Percentiles rank a stretch among this genome's conserved stretches.
Conservation (phyloP, 2,888 invertebrate species). For the Prosopocoilus inquinatus region DNA sequence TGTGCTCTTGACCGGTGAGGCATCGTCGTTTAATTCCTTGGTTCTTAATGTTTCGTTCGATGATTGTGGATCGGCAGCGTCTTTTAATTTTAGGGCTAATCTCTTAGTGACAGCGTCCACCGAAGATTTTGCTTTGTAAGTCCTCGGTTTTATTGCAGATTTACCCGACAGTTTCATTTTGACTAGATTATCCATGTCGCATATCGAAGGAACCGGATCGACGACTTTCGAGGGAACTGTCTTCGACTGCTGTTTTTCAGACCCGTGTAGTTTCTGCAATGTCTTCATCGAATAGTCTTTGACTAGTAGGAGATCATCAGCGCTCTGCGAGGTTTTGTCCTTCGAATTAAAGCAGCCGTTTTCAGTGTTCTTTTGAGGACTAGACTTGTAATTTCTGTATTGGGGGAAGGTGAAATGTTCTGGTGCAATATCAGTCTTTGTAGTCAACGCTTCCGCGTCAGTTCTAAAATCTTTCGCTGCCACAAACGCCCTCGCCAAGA, state of each 20-base stretch:
- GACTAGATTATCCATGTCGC: background rate
- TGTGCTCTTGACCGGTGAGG: too few species aligned
- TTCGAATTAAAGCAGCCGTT: slow-evolving; percentile 1
- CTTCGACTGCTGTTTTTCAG: slow-evolving; percentile 1
- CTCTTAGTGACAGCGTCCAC: background rate
- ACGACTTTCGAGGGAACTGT: background rate
- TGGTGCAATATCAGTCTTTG: background rate
- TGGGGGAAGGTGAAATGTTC: background rate
- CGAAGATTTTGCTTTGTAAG: background rate
- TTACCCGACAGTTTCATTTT: background rate
- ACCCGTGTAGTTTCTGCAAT: background rate
- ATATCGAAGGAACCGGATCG: background rate
- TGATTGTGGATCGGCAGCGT: too few species aligned
- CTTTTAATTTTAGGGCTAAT: too few species aligned
- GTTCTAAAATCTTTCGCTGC: background rate
- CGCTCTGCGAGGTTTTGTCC: background rate
- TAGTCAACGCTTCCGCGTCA: background rate
- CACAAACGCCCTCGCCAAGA: too few species aligned
- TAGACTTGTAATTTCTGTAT: too few species aligned
- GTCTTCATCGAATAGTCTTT: slow-evolving; percentile 17
- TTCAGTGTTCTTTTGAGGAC: background rate
- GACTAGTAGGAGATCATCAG: background rate
- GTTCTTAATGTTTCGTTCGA: too few species aligned
- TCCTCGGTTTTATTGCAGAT: slow-evolving; percentile 1
- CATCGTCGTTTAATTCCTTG: too few species aligned